phyloP scores from a whole-genome alignment of 2,113 vertebrate species.

The Empidonax alnorum region DNA sequence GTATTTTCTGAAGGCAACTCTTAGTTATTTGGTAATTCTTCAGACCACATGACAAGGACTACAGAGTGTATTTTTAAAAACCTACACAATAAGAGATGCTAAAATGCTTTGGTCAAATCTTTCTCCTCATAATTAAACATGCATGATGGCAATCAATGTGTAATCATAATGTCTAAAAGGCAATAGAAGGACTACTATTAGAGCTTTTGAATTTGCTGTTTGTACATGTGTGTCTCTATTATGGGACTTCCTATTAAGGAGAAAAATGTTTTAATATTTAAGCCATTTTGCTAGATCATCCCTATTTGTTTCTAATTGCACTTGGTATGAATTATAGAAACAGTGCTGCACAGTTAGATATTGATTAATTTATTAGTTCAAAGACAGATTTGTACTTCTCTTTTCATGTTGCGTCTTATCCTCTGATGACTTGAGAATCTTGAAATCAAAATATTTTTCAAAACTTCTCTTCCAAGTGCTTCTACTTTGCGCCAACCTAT shows the following conservation, averaged over 20 bases:
- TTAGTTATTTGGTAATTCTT: slow-evolving; percentile 6
- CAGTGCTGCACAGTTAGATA: slow-evolving; percentile 13
- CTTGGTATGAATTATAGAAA: slow-evolving; percentile 55
- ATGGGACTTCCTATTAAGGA: slow-evolving; percentile 35
- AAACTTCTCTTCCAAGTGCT: neutral
- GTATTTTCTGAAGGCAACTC: neutral
- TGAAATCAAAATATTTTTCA: slow-evolving; percentile 18
- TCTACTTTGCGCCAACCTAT: neutral
- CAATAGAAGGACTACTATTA: slow-evolving; percentile 49
- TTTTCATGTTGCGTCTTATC: slow-evolving; percentile 16
- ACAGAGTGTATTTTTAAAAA: slow-evolving; percentile 47
- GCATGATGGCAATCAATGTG: slow-evolving; percentile 66
- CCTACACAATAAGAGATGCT: slow-evolving; percentile 30
- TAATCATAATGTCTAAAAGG: slow-evolving; percentile 60
- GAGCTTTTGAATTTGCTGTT: slow-evolving; percentile 63
- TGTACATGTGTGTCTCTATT: neutral
- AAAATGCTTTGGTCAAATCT: slow-evolving; percentile 59
- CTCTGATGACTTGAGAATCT: neutral
- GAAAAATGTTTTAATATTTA: slow-evolving; percentile 47
- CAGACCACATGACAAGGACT: neutral
- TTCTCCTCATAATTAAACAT: slow-evolving; percentile 66
- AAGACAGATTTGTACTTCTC: slow-evolving; percentile 24
- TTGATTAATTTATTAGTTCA: slow-evolving; percentile 55
- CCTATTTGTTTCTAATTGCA: slow-evolving; percentile 29
- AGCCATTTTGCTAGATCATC: slow-evolving; percentile 52